Evolutionary conservation across 2,888 invertebrate species (phyloP).

Genomic region (Zygothrica quintamaculata): DNA sequence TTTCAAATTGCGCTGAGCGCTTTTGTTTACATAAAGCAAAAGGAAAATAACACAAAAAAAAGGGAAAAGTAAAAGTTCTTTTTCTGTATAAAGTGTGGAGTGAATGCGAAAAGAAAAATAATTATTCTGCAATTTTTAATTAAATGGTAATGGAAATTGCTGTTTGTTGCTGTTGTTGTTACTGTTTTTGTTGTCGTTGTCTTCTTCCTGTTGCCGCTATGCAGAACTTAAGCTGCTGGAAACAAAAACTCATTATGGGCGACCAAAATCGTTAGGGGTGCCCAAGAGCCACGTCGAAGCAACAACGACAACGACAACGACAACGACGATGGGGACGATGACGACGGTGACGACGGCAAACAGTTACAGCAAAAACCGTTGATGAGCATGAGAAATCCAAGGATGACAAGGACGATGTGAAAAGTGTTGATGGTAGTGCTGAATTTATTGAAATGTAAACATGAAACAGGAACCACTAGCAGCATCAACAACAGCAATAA

Average conservation of each 20-base stretch:
- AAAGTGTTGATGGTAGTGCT: conserved; percentile 56
- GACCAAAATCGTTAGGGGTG: conserved; percentile 67
- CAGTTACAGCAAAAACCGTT: conserved; percentile 34
- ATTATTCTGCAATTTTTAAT: conserved; percentile 81
- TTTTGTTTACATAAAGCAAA: conserved; percentile 64
- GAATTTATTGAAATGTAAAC: conserved; percentile 79
- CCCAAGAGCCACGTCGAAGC: conserved; percentile 30
- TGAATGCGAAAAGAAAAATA: conserved; percentile 67
- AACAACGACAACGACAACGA: conserved; percentile 2
- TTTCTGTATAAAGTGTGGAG: too few species aligned
- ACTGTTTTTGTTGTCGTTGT: conserved; percentile 31
- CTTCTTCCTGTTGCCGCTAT: conserved; percentile 43
- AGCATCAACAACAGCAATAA: too few species aligned
- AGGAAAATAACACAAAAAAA: neutral
- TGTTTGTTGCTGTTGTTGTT: conserved; percentile 48
- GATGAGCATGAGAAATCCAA: conserved; percentile 38
- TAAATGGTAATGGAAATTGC: conserved; percentile 76
- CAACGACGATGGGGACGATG: conserved; percentile 8
- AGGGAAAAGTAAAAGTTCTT: conserved; percentile 40
- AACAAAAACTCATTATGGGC: conserved; percentile 78
- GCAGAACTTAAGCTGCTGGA: conserved; percentile 74
- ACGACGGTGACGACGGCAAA: conserved; percentile 14
- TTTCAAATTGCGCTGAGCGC: conserved; percentile 64
- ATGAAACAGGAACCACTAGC: conserved; percentile 55
- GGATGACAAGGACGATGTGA: conserved; percentile 34